Evolutionary conservation across 2,113 vertebrate species (phyloP), one percentile per base, ranked within the genome.

Genomic region (Nycticebus coucang): DNA sequence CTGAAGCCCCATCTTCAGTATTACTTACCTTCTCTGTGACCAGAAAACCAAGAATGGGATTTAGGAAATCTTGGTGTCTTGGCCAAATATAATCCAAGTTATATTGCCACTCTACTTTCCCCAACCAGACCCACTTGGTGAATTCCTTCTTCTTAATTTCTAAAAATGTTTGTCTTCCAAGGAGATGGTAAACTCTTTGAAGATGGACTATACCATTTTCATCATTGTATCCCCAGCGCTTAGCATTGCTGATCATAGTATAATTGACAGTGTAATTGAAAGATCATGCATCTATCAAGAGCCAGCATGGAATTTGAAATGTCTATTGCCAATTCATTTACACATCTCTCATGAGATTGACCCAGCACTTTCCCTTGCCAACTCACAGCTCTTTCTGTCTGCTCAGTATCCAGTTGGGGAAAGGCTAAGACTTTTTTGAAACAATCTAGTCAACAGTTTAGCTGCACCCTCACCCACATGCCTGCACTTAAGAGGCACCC

Each of bases 401-500:
- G 15, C 60, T 41, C 33, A 37, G 50, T 71, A 64, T 64, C 62
- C 62, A 28, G 62, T 26, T 28, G 77, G 75, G 18, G 57, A 69
- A 94, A 84, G 87, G 60, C 77, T 41, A 87, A 92, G 17, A 41
- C 28, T 80, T 78, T 41, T 30, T 18, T 60, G 80, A 94, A 89
- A 93, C 7, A 35, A 84, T 57, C 30, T 53, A 72, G 71, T 95
- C 80, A 92, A 89, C 84, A 77, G 59, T 57, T 88, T 57, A 92
- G 57, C 55, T 74, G 91, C 62, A 71, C 64, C 57, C 86, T 57
- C 37, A 66, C 28, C 64, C 69, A 83, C 84, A 55, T n/a, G 83
- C 41, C 92, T 77, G 89, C 87, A 91, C n/a, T 97, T 78, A 50
- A 78, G 45, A 85, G 53, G 92, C 60, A 82, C 64, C 71, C 64